phyloP scores from a whole-genome alignment of 1,140 invertebrate genomes.

The Babylonia areolata region DNA sequence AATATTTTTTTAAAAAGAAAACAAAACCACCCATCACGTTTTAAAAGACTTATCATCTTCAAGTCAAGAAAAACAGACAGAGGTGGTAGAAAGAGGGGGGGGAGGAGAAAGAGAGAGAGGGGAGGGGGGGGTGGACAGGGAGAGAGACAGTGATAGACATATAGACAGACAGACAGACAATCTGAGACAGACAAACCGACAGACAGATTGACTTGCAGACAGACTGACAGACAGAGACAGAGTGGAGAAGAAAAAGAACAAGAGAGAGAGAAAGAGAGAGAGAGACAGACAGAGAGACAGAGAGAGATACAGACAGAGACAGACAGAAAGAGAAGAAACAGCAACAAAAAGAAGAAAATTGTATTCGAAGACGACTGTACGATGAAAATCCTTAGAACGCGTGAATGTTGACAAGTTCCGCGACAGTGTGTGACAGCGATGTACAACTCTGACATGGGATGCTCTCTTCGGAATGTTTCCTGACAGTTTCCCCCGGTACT shows the following conservation, averaged over 20 bases:
- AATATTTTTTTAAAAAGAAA: not conserved
- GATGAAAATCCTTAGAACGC: too few relatives aligned
- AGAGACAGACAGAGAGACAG: slow-evolving; percentile 1
- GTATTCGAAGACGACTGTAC: too few relatives aligned
- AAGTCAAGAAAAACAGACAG: not conserved
- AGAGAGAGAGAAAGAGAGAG: not conserved
- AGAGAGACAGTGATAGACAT: not conserved
- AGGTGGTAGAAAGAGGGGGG: not conserved
- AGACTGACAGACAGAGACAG: slow-evolving; percentile 2
- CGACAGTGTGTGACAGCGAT: not conserved
- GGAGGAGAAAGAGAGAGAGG: slow-evolving; percentile 5
- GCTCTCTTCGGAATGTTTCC: too few relatives aligned
- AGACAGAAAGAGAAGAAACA: too few relatives aligned
- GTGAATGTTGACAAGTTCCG: not conserved
- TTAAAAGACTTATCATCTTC: too few relatives aligned
- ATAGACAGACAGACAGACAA: not conserved
- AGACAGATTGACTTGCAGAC: not conserved
- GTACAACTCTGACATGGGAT: not conserved
- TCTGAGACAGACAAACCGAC: not conserved
- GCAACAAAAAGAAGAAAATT: not conserved
- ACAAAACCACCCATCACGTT: too few relatives aligned
- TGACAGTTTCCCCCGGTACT: too few relatives aligned
- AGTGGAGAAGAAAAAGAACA: not conserved
- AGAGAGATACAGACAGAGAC: too few relatives aligned
- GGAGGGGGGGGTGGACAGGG: not conserved